A percentile compares a stretch with the other conserved stretches of the same genome.
These are phyloP conservation scores for Copsychus sechellarum DNA, from an alignment of 2,113 vertebrate species.

Conservation along the genomic window DNA sequence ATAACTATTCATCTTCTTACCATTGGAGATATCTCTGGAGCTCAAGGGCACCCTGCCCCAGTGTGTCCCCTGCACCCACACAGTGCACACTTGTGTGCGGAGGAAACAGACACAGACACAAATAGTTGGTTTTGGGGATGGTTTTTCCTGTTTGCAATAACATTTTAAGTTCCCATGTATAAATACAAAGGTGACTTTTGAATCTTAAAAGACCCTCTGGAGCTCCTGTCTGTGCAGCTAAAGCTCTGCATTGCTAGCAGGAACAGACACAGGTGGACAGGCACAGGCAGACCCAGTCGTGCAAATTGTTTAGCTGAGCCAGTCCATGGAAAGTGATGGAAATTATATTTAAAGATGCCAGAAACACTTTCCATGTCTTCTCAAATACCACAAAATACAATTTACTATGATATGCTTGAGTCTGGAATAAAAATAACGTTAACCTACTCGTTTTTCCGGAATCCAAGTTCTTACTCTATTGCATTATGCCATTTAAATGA, in stretches of 20 bases:
- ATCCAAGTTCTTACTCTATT: not conserved
- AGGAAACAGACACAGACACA: not conserved
- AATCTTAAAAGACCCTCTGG: not conserved
- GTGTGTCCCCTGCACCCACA: not conserved
- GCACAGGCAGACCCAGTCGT: not conserved
- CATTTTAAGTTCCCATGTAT: not conserved
- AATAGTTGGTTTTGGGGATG: rapidly evolving
- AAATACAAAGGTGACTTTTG: not conserved
- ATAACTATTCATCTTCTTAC: not conserved
- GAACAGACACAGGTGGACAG: not conserved
- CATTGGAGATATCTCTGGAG: not conserved
- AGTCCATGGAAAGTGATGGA: not conserved
- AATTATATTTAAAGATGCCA: conserved; percentile 18
- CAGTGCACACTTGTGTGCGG: rapidly evolving
- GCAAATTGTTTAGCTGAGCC: not conserved
- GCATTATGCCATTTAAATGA: not conserved
- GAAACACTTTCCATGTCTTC: not conserved
- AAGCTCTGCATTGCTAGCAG: not conserved
- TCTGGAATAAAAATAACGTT: not conserved
- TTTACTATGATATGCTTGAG: not conserved
- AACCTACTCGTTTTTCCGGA: not conserved
- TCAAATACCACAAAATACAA: not conserved
- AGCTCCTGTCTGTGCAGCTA: not conserved
- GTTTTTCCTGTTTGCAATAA: not conserved
- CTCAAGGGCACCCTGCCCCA: not conserved